Base-by-base conservation (phyloP, 2,888 invertebrate genomes). In the Dolichomitus sp. region DNA sequence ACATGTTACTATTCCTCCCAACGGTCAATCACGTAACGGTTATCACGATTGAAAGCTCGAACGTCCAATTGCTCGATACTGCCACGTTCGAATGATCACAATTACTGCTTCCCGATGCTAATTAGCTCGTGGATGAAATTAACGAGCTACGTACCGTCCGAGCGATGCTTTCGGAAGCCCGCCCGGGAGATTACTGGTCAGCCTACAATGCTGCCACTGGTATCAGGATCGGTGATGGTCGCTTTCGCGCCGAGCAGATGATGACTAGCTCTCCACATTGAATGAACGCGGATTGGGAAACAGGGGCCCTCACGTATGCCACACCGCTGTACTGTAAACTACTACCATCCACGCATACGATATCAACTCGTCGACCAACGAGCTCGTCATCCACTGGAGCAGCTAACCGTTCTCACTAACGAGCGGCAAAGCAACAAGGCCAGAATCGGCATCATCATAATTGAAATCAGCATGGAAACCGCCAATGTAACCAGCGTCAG, bases 401-500 rank as follows among this genome's bases (percentile, higher is more conserved):
- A 40, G 72, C 50, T 42, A 37, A 42, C 73, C 48, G 63, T 61
- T 23, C 11, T 23, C 52, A 23, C 52, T 52, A 74, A 63, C 66
- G 63, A 63, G 80, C 54, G 33, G 27, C 45, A 30, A 68, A 17
- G 40, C 7, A 63, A n/a, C 9, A 11, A 7, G 19, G 12, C 37
- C 7, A 9, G 40, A 7, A 52, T 52, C 52, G 23, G 23, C 33
- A 30, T 68, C 68, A 17, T 68, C 37, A 52, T 14, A 30, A 52
- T 14, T 33, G 30, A 57, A 30, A 76, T 17, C 78, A 84, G 66
- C 59, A 81, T 84, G 81, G 81, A 86, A 66, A 76, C 73, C 73
- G 63, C 59, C 42, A 81, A 72, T 54, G 74, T 69, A 80, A 84
- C 81, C 65, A 74, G 66, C 73, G 82, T 85, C 80, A 59, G 48